Conservation (phyloP, 2,797 vertebrate genomes). For the Calcarius lapponicus region DNA sequence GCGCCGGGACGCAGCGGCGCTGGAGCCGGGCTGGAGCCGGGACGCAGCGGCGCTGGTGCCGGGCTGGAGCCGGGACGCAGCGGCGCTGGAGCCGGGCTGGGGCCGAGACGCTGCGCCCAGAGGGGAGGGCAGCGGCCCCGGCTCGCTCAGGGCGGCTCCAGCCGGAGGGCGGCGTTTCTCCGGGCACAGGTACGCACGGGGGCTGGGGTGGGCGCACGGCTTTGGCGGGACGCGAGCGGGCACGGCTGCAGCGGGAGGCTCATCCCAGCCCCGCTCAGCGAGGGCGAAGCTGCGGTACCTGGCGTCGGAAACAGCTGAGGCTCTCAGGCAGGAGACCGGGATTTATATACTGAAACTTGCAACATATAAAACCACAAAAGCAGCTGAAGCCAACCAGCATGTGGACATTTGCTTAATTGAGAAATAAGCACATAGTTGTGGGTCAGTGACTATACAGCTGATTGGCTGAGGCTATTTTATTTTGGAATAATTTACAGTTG, state of each 20-base stretch:
- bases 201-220: accelerated
- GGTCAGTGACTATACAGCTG: constrained; percentile 60
- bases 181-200: accelerated
- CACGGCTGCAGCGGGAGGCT: accelerated
- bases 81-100: accelerated
- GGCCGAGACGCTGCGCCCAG: background rate
- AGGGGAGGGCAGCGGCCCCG: accelerated
- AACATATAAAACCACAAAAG: background rate
- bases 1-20: accelerated
- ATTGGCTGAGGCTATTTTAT: constrained; percentile 59
- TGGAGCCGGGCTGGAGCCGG: accelerated
- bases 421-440: constrained; percentile 63
- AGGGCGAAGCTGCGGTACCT: background rate
- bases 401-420: constrained; percentile 60
- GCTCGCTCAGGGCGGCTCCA: accelerated
- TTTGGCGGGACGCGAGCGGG: background rate
- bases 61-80: accelerated
- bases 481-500: constrained; percentile 69
- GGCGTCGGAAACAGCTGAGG: background rate
- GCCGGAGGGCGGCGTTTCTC: background rate
- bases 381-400: constrained; percentile 25
- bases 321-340: background rate
- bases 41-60: background rate
- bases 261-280: accelerated
- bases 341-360: background rate